Conservation (phyloP, 2,113 vertebrate genomes). For the Platichthys flesus region DNA sequence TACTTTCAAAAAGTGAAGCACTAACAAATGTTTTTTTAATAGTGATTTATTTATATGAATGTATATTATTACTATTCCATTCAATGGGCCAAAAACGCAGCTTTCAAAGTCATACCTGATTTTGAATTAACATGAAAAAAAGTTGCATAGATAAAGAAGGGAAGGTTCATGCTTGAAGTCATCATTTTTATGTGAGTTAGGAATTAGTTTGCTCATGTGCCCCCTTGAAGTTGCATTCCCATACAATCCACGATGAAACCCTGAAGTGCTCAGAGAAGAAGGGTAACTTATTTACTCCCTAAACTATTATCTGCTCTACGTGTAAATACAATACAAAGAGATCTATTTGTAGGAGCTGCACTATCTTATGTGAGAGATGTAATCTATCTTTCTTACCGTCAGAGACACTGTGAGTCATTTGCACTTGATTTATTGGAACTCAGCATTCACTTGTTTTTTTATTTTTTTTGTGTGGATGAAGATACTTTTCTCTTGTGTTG, state of each 20-base stretch:
- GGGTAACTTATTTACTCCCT: constrained; percentile 31
- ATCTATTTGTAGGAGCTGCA: constrained; percentile 71
- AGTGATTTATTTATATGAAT: constrained; percentile 60
- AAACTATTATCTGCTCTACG: constrained; percentile 32
- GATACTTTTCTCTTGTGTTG: constrained; percentile 33
- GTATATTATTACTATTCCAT: constrained; percentile 56
- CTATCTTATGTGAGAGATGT: constrained; percentile 69
- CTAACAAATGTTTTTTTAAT: constrained; percentile 57
- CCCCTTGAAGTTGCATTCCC: constrained; percentile 47
- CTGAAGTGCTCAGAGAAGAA: constrained; percentile 69
- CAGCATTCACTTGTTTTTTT: constrained; percentile 22
- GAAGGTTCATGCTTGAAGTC: constrained; percentile 22
- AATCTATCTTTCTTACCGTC: constrained; percentile 73
- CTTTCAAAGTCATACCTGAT: constrained; percentile 22
- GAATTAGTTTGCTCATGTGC: constrained; percentile 11
- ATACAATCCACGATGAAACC: constrained; percentile 53
- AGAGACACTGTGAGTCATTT: constrained; percentile 81
- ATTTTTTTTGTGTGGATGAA: constrained; percentile 52
- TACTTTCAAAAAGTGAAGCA: constrained; percentile 60
- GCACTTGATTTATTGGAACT: constrained; percentile 66
- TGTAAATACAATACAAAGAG: constrained; percentile 31
- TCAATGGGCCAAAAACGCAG: constrained; percentile 48
- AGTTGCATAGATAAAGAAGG: constrained; percentile 2
- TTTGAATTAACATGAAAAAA: constrained; percentile 18
- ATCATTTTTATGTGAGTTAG: constrained; percentile 17